Evolutionary conservation across 1,140 invertebrate species (phyloP), one percentile per base, ranked within the genome.

Genomic region (Drosophila nigrodunni): DNA sequence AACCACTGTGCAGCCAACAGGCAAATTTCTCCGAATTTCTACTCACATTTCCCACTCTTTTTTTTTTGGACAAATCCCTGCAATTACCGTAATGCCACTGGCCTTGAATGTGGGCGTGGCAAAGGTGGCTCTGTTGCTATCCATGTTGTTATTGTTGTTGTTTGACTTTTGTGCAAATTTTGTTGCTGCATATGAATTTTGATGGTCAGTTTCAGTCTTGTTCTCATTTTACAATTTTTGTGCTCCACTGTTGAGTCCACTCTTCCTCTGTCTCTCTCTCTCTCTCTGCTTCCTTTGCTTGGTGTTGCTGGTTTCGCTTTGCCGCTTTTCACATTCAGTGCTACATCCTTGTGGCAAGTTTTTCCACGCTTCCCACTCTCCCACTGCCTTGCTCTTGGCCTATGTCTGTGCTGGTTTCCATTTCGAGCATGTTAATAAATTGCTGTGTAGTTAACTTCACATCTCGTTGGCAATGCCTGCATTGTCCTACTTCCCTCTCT

Each of bases 81-180:
- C 82, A 85, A 86, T 85, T 85, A 85, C 74, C 74, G 82, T 85
- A 86, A 85, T 86, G 82, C 82, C 82, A 34, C 66, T 78, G 78
- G 82, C 82, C 82, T 86, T 85, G 82, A 86, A 65, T 58, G 66
- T 49, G 52, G 30, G 43, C 15, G 25, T n/a, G 9, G 35, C 41
- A 7, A n/a, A 9, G 37, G 10, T 39, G 37, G 37, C 8, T 3
- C 37, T 3, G 11, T 4, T 6, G 39, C 7, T 34, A 25, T 10
- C 2, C 5, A 10, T 46, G 3, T n/a, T 46, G 43, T 15, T 46
- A n/a, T 46, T 46, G 11, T 47, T 21, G 2, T 21, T 47, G 15
- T 47, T 18, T 9, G 43, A 30, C 7, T 10, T 7, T 18, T 37
- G 54, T 55, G 30, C 30, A 30, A 61, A 59, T 30, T 59, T 71